Percentiles rank a stretch among this genome's conserved stretches.
phyloP scores from a whole-genome alignment of 2,888 invertebrate species.

The Brassicogethes aeneus region DNA sequence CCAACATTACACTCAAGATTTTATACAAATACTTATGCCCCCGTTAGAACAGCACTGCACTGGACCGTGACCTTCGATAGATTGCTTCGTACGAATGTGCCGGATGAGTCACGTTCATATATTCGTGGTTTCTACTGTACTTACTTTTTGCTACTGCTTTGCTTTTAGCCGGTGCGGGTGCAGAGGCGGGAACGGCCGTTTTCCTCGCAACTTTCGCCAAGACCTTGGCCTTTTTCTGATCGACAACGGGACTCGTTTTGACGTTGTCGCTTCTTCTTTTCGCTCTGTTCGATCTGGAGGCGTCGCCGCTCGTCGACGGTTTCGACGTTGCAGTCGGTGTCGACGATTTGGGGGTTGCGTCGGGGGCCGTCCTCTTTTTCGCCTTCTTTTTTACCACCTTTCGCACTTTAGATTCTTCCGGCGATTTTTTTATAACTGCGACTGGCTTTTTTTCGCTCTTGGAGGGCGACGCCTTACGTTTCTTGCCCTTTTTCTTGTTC shows the following conservation, averaged over 20 bases:
- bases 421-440: slow-evolving; percentile 7
- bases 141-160: slow-evolving; percentile 16
- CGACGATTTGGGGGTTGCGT: slow-evolving; percentile 6
- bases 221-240: slow-evolving; percentile 39
- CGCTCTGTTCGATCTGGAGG: slow-evolving; percentile 22
- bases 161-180: slow-evolving; percentile 15
- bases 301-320: slow-evolving; percentile 9
- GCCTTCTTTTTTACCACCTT: neutral
- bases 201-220: slow-evolving; percentile 38
- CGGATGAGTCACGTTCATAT: too few relatives aligned
- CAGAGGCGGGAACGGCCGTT: slow-evolving; percentile 17
- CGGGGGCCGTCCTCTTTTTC: slow-evolving; percentile 7
- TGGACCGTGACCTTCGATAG: too few relatives aligned
- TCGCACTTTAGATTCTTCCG: slow-evolving; percentile 6
- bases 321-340: slow-evolving; percentile 5
- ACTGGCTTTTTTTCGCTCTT: slow-evolving; percentile 14
- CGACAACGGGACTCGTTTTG: slow-evolving; percentile 33
- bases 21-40: too few relatives aligned
- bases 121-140: slow-evolving; percentile 4
- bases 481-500: slow-evolving; percentile 36
- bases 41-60: too few relatives aligned
- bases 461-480: slow-evolving; percentile 29
- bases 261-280: slow-evolving; percentile 22
- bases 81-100: too few relatives aligned
- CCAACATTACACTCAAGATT: too few relatives aligned